Conservation (phyloP, 2,113 vertebrate species). For the Sakesphorus luctuosus region DNA sequence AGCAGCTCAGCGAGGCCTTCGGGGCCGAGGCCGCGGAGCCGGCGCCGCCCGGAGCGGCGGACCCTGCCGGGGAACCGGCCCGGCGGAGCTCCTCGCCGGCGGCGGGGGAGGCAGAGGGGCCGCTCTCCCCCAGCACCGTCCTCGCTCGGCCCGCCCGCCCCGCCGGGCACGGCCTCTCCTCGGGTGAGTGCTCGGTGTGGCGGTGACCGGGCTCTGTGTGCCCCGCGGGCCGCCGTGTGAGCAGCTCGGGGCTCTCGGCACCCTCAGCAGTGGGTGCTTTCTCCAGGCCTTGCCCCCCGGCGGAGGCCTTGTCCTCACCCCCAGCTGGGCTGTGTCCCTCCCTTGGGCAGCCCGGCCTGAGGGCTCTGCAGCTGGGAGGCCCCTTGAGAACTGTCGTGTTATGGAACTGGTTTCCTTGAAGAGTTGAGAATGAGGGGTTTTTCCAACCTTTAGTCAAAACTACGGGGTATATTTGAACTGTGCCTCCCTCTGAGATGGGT, state of each 20-base stretch:
- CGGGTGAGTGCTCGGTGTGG: constrained; percentile 1
- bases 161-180: neutral
- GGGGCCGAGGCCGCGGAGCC: neutral
- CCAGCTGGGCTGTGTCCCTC: fast-evolving
- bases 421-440: too few species aligned
- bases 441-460: neutral
- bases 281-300: fast-evolving
- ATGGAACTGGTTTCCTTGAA: fast-evolving
- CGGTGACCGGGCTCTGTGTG: fast-evolving
- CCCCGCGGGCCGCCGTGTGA: fast-evolving
- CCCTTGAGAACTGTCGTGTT: fast-evolving
- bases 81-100: neutral
- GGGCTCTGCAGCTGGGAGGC: too few species aligned
- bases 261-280: fast-evolving
- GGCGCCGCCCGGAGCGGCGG: neutral
- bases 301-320: fast-evolving
- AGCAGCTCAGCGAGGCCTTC: constrained; percentile 82
- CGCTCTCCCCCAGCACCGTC: neutral
- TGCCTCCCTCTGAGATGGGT: neutral
- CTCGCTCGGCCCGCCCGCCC: neutral
- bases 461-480: fast-evolving
- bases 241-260: neutral
- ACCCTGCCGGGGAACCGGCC: neutral
- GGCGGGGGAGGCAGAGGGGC: neutral
- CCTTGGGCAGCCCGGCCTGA: fast-evolving